Conservation (phyloP, 2,888 invertebrate genomes). For the Ephialtes manifestator region DNA sequence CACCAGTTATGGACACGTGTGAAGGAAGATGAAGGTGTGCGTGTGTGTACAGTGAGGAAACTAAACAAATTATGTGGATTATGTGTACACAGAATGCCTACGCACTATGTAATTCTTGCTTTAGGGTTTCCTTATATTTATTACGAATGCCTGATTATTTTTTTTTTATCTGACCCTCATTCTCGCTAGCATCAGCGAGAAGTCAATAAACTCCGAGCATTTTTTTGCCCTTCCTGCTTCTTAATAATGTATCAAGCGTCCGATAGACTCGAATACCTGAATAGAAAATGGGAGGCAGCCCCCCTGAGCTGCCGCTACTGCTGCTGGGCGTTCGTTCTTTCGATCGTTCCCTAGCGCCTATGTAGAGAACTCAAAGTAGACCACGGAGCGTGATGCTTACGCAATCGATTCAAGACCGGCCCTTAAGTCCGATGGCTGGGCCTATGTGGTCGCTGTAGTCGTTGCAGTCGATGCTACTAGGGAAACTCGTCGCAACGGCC, state of each 20-base stretch:
- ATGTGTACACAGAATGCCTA: constrained; percentile 36
- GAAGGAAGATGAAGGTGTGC: constrained; percentile 7
- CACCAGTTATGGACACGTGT: background rate
- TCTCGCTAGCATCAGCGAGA: background rate
- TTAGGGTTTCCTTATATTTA: constrained; percentile 10
- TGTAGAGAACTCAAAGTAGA: constrained; percentile 42
- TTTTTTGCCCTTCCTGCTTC: constrained; percentile 6
- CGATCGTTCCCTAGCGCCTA: constrained; percentile 14
- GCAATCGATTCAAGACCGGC: constrained; percentile 53
- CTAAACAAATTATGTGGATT: constrained; percentile 49
- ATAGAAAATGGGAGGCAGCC: constrained; percentile 6
- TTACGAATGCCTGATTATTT: background rate
- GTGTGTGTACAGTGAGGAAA: constrained; percentile 18
- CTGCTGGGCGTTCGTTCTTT: background rate
- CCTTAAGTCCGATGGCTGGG: constrained; percentile 32
- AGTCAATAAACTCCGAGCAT: constrained; percentile 21
- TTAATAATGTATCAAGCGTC: constrained; percentile 46
- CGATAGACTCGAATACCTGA: constrained; percentile 28
- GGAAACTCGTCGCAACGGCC: constrained; percentile 34
- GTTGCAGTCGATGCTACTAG: constrained; percentile 11
- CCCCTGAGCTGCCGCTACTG: background rate
- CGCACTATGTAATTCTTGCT: background rate
- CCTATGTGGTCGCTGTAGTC: constrained; percentile 19
- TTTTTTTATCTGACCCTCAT: constrained; percentile 8
- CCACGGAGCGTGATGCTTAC: constrained; percentile 43